Conservation (phyloP, 2,888 invertebrate species). For the Ormyrus labotus region DNA sequence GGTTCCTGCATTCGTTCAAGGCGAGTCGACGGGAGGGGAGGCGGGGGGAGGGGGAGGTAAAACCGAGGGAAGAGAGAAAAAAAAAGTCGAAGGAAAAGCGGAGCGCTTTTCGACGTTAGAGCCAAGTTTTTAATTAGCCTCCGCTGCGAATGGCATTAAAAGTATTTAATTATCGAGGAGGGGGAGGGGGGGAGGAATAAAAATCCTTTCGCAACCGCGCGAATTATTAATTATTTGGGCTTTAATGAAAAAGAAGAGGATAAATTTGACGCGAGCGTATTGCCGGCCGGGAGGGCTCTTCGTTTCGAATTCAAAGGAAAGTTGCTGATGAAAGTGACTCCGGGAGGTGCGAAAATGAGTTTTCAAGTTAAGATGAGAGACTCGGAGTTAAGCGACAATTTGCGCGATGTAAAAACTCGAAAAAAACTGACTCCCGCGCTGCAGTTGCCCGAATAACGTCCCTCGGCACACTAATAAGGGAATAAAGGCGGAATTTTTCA, state of each 20-base stretch:
- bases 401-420: slow-evolving; percentile 12
- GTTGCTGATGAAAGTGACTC: slow-evolving; percentile 42
- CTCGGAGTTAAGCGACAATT: slow-evolving; percentile 7
- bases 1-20: background rate
- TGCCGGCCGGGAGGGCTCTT: background rate
- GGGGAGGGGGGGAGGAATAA: background rate
- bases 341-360: slow-evolving; percentile 39
- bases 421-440: background rate
- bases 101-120: background rate
- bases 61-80: background rate
- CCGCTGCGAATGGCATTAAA: slow-evolving; percentile 10
- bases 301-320: slow-evolving; percentile 29
- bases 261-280: background rate
- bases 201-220: background rate
- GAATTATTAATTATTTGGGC: background rate
- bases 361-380: slow-evolving; percentile 16
- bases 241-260: background rate
- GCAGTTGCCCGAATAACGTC: background rate
- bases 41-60: background rate
- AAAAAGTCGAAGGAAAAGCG: background rate
- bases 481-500: slow-evolving; percentile 35
- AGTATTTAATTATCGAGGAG: slow-evolving; percentile 28
- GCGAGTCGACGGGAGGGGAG: background rate
- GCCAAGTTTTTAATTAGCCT: slow-evolving; percentile 34
- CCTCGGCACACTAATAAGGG: slow-evolving; percentile 7